phyloP scores from a whole-genome alignment of 2,888 invertebrate species.

The Chymomyza caudatula region DNA sequence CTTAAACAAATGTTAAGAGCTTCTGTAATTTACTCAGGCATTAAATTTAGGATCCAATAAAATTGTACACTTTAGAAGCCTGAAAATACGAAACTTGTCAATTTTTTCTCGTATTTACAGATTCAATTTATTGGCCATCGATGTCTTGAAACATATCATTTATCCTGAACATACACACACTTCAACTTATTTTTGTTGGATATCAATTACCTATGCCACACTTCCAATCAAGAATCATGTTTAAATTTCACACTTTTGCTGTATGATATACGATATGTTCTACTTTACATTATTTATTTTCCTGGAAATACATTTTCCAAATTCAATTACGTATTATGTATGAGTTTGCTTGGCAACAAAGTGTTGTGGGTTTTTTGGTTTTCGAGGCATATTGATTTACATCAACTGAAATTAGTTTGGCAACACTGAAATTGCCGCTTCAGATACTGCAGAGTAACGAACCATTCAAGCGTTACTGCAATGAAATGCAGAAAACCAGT shows the following conservation, averaged over 20 bases:
- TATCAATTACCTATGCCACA: background rate
- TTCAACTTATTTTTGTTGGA: background rate
- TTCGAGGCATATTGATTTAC: background rate
- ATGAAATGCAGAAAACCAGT: background rate
- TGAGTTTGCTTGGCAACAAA: background rate
- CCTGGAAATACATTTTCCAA: background rate
- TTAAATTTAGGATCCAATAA: no score
- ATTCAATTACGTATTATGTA: conserved; percentile 3
- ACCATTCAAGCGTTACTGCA: no score
- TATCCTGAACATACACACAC: background rate
- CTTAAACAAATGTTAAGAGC: no score
- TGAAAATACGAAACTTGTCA: no score
- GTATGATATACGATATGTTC: background rate
- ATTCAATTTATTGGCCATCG: background rate
- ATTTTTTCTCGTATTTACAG: background rate
- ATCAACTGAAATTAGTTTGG: background rate
- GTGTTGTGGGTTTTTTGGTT: background rate
- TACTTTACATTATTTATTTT: background rate
- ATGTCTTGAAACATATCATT: no score
- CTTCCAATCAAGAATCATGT: background rate
- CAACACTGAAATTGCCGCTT: background rate
- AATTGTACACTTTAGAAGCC: no score
- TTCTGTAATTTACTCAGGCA: no score
- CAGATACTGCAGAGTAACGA: no score
- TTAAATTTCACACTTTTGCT: background rate